Conservation (phyloP, 2,888 invertebrate genomes). For the Pristionchus arcanus region DNA sequence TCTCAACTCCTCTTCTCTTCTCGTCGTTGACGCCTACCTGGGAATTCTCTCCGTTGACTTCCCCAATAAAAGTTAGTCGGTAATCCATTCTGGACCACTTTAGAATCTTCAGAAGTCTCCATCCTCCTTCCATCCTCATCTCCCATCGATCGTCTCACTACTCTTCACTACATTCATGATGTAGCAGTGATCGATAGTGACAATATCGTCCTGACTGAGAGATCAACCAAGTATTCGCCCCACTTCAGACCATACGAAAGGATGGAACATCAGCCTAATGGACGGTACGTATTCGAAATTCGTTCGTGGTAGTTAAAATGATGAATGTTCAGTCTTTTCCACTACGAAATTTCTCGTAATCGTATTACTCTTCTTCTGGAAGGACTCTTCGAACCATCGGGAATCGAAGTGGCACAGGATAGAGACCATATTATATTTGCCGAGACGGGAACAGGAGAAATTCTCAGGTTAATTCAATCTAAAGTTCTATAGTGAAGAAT, state of each 20-base stretch:
- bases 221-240: constrained; percentile 22
- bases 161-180: constrained; percentile 50
- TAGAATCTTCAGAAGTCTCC: not conserved
- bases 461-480: not conserved
- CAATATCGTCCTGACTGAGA: constrained; percentile 39
- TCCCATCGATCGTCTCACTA: constrained; percentile 15
- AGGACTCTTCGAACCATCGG: constrained; percentile 50
- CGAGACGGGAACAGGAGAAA: constrained; percentile 32
- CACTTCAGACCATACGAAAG: constrained; percentile 30
- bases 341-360: constrained; percentile 39
- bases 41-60: constrained; percentile 52
- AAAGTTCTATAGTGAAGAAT: not conserved
- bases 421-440: constrained; percentile 20
- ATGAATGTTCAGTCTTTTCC: constrained; percentile 12
- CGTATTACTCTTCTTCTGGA: not conserved
- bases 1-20: constrained; percentile 6
- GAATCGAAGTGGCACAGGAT: constrained; percentile 46
- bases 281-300: constrained; percentile 9
- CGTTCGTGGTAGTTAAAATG: not conserved
- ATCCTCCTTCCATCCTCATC: constrained; percentile 1
- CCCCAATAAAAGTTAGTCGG: not conserved
- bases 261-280: constrained; percentile 52
- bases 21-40: constrained; percentile 46
- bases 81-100: not conserved
- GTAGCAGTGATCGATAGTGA: constrained; percentile 38